Conservation (phyloP, 2,888 invertebrate species). For the Scrobipalpa atriplicella region DNA sequence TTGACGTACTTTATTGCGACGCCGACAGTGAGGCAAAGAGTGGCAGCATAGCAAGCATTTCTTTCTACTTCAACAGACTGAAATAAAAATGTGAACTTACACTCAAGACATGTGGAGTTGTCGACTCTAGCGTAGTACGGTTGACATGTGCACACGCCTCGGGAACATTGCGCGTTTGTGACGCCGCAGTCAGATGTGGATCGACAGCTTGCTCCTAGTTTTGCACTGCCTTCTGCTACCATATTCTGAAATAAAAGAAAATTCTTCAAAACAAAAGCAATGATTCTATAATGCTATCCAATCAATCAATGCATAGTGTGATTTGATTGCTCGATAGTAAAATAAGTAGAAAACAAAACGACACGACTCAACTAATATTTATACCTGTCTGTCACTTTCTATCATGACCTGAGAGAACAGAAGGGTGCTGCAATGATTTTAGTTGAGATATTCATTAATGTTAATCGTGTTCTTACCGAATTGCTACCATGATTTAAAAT, state of each 20-base stretch:
- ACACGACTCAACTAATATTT: no score
- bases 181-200: slow-evolving; percentile 85
- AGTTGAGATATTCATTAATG: no score
- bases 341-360: no score
- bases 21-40: neutral
- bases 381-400: no score
- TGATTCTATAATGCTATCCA: neutral
- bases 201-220: slow-evolving; percentile 85
- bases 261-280: slow-evolving; percentile 16
- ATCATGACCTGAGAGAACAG: no score
- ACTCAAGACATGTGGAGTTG: slow-evolving; percentile 90
- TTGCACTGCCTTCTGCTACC: slow-evolving; percentile 53
- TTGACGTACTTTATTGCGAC: no score
- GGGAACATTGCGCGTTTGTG: slow-evolving; percentile 84
- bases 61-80: neutral
- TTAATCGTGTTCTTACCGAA: no score
- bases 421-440: no score
- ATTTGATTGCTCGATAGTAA: no score
- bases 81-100: slow-evolving; percentile 80
- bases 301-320: no score
- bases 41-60: neutral
- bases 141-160: slow-evolving; percentile 90
- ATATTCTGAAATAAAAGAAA: slow-evolving; percentile 54
- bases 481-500: no score
- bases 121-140: slow-evolving; percentile 92